Percentiles rank a stretch among this genome's conserved stretches.
Evolutionary conservation across 2,888 invertebrate species (phyloP).

Genomic region (Eumacrocentrus americanus): DNA sequence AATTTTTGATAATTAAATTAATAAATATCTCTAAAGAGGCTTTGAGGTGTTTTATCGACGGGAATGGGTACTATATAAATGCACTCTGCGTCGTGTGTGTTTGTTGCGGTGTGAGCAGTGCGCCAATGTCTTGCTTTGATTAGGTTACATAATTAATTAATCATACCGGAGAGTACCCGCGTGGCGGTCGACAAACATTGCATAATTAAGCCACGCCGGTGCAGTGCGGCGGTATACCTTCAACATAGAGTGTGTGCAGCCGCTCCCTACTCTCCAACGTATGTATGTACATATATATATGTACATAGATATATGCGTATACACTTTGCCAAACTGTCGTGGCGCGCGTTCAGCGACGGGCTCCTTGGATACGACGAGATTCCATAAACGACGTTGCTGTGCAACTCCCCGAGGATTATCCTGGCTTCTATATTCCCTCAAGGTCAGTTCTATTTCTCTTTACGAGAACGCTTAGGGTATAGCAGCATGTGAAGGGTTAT

Average conservation of each 20-base stretch:
- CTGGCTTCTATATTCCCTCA: neutral
- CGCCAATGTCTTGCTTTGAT: conserved; percentile 40
- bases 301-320: neutral
- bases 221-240: conserved; percentile 12
- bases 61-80: neutral
- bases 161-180: conserved; percentile 40
- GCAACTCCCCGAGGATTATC: neutral
- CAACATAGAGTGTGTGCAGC: conserved; percentile 27
- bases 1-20: too few species aligned
- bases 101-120: conserved; percentile 18
- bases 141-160: conserved; percentile 44
- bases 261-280: conserved; percentile 12
- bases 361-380: too few species aligned
- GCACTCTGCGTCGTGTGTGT: neutral
- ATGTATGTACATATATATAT: neutral
- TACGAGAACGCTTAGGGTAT: neutral
- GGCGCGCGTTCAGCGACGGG: too few species aligned
- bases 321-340: too few species aligned
- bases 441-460: conserved; percentile 13
- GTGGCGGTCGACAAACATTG: conserved; percentile 44
- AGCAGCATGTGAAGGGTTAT: too few species aligned
- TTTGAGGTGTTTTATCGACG: neutral
- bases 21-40: too few species aligned
- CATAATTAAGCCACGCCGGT: conserved; percentile 41
- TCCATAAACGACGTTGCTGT: conserved; percentile 1